phyloP scores from a whole-genome alignment of 2,888 invertebrate species.

The Carcina quercana region DNA sequence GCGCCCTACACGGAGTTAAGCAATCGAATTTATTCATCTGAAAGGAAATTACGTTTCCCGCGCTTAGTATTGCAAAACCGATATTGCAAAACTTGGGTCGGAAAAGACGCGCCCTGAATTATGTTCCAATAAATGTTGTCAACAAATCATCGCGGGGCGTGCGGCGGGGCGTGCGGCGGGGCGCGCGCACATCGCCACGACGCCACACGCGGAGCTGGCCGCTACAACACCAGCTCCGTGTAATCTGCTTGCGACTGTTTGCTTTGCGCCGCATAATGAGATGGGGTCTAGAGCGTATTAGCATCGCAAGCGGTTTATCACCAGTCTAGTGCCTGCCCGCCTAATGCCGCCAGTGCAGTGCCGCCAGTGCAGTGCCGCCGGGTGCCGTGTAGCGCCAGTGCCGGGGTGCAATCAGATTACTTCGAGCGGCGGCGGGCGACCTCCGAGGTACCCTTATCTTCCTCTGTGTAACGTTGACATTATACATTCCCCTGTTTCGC shows the following conservation, averaged over 20 bases:
- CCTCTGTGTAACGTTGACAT: no score
- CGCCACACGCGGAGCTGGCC: background rate
- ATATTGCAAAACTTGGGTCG: conserved; percentile 3
- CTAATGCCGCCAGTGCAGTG: no score
- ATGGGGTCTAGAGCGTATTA: conserved; percentile 5
- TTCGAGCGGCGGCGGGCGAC: no score
- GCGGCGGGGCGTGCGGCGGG: background rate
- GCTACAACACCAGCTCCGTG: conserved; percentile 1
- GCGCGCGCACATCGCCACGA: background rate
- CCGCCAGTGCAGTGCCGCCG: no score
- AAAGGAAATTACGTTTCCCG: conserved; percentile 1
- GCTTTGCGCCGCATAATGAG: conserved; percentile 6
- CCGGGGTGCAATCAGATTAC: no score
- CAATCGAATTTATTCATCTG: conserved; percentile 1
- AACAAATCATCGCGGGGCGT: conserved; percentile 5
- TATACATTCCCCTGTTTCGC: no score
- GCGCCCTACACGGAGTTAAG: background rate
- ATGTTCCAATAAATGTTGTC: conserved; percentile 3
- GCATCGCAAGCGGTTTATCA: conserved; percentile 5
- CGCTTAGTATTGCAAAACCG: background rate
- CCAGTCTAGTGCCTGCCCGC: no score
- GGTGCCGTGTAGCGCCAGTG: no score
- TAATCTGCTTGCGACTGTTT: background rate
- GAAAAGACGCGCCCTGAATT: conserved; percentile 2
- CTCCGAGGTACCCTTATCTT: no score